phyloP scores from a whole-genome alignment of 2,888 invertebrate genomes.

The Agrypnus murinus region DNA sequence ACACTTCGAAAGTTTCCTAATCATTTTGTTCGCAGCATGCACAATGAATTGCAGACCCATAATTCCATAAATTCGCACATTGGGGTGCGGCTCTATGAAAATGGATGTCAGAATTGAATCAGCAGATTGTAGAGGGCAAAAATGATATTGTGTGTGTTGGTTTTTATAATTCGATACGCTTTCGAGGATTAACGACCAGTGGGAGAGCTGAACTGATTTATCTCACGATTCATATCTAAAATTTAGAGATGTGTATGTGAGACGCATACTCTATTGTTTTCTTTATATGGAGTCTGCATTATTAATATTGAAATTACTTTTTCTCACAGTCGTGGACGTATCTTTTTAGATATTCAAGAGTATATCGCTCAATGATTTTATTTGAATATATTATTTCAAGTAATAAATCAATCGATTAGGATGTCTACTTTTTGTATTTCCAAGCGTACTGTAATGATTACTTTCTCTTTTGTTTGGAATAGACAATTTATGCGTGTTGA shows the following conservation, averaged over 20 bases:
- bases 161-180: constrained; percentile 49
- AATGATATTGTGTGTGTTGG: constrained; percentile 45
- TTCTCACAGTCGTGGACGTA: too few species aligned
- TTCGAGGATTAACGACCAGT: constrained; percentile 33
- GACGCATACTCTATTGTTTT: not conserved
- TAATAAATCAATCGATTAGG: too few species aligned
- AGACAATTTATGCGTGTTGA: too few species aligned
- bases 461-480: too few species aligned
- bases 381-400: too few species aligned
- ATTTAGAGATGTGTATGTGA: not conserved
- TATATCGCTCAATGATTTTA: too few species aligned
- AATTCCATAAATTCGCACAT: constrained; percentile 28
- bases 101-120: constrained; percentile 41
- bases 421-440: too few species aligned
- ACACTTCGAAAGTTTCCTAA: constrained; percentile 39
- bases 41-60: constrained; percentile 37
- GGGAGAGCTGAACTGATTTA: constrained; percentile 40
- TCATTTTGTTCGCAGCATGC: constrained; percentile 38
- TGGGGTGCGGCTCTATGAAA: constrained; percentile 38
- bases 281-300: too few species aligned
- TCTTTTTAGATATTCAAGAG: too few species aligned
- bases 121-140: constrained; percentile 36
- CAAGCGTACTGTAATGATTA: too few species aligned
- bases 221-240: constrained; percentile 13
- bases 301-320: too few species aligned